Evolutionary conservation across 1,140 invertebrate genomes (phyloP).

Genomic region (Agrypnia vestita): DNA sequence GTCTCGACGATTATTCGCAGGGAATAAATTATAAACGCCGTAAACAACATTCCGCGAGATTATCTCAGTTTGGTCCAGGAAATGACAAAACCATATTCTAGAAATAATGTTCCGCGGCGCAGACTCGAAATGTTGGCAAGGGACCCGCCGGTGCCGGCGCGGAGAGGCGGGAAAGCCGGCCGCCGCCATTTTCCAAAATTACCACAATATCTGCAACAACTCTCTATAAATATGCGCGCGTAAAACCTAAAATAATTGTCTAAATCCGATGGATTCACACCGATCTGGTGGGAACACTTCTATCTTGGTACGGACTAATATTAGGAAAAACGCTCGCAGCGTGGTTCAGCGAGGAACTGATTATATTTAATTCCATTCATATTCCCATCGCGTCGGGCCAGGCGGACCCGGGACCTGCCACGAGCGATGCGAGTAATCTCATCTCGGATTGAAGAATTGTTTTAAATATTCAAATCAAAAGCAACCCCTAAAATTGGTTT

Average conservation of each 20-base stretch:
- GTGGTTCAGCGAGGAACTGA: conserved; percentile 22
- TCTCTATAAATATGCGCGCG: conserved; percentile 59
- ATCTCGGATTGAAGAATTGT: too few relatives aligned
- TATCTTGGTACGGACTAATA: conserved; percentile 74
- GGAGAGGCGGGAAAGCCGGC: conserved; percentile 43
- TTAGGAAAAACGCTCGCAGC: conserved; percentile 63
- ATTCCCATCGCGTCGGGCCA: not conserved
- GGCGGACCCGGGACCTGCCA: too few relatives aligned
- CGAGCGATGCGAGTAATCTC: too few relatives aligned
- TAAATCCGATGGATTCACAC: conserved; percentile 74
- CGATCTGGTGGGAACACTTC: conserved; percentile 66
- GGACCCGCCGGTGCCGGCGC: not conserved
- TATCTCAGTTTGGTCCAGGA: too few relatives aligned
- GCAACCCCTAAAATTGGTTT: too few relatives aligned
- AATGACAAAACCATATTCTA: too few relatives aligned
- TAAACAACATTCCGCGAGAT: too few relatives aligned
- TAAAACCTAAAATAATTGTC: conserved; percentile 74
- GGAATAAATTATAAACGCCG: too few relatives aligned
- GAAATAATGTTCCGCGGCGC: too few relatives aligned
- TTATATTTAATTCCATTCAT: not conserved
- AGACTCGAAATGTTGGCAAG: too few relatives aligned
- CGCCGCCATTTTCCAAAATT: conserved; percentile 51
- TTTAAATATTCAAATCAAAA: too few relatives aligned
- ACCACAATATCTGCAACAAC: conserved; percentile 57
- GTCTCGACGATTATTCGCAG: too few relatives aligned